Base-by-base conservation (phyloP, 2,888 invertebrate species). In the Acrocera orbiculus region DNA sequence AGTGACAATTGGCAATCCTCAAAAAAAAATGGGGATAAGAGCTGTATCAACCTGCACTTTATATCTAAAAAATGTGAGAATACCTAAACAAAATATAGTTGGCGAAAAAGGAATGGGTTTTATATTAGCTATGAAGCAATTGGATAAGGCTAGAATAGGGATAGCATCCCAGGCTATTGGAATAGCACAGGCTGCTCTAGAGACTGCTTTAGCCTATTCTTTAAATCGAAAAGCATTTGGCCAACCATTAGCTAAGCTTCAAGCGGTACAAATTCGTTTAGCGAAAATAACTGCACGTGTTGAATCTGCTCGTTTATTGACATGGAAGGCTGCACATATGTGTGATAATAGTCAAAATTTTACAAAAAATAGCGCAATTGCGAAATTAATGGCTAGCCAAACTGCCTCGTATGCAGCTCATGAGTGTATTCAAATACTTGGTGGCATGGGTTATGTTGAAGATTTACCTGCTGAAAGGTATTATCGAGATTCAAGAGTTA, bases 401-500 rank as follows among this genome's bases (percentile, higher is more conserved):
- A 67, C 70, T 44, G 78, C 79, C 2, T 72, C 73, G 36, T 71
- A 68, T 42, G 66, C 67, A 16, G 63, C 77, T 16, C 77, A 79
- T 54, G 65, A 75, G 61, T 70, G 74, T 46, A 73, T 80, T 42
- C 80, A 80, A 57, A 71, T 81, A 33, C 61, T 80, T 24, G 81
- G 81, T 29, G 81, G 77, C 2, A 67, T 75, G 60, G 80, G 81
- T 0, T 67, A 73, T 36, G 72, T 77, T 25, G 65, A 67, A 1
- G 65, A 72, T 38, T 74, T 76, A 64, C 66, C 74, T 7, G 80
- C 78, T 0, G 80, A 81, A 60, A 58, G 81, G 41, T 71, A 77
- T 53, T 82, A 74, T 54, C 63, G 74, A 42, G 81, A 82, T 56
- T 78, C 81, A 2, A 61, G 80, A 38, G 78, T 81, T 32, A 81